Percentiles rank a stretch among this genome's conserved stretches.
These are phyloP conservation scores for Laupala kohalensis DNA, from an alignment of 1,140 invertebrate species.

Conservation along the genomic window DNA sequence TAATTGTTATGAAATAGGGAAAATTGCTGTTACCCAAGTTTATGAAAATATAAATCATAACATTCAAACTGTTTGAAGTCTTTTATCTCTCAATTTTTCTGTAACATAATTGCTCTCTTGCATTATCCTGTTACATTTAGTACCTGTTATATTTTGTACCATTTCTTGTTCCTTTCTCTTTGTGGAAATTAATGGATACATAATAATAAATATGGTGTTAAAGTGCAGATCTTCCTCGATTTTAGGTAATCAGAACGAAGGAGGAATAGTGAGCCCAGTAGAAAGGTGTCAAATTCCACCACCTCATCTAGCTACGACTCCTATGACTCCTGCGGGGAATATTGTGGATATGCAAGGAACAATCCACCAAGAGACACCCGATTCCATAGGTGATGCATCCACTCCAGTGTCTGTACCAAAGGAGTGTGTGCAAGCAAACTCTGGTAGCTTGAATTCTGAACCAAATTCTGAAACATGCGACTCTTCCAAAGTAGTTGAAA, in stretches of 20 bases:
- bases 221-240: neutral
- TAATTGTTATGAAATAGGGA: too few relatives aligned
- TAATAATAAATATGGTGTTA: too few relatives aligned
- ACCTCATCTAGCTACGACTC: slow-evolving; percentile 34
- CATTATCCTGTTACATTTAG: too few relatives aligned
- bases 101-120: too few relatives aligned
- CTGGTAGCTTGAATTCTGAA: neutral
- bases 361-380: slow-evolving; percentile 35
- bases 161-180: too few relatives aligned
- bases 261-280: neutral
- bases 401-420: neutral
- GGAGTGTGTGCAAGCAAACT: neutral
- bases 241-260: neutral
- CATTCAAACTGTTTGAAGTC: too few relatives aligned
- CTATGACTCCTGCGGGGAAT: slow-evolving; percentile 39
- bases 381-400: slow-evolving; percentile 22
- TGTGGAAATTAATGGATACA: too few relatives aligned
- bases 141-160: too few relatives aligned
- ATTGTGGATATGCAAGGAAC: slow-evolving; percentile 58
- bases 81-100: too few relatives aligned
- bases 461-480: neutral
- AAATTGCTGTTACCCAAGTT: too few relatives aligned
- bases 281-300: neutral
- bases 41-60: too few relatives aligned
- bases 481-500: neutral